Percentiles rank a stretch among this genome's conserved stretches.
These are phyloP conservation scores for Cotesia congregata DNA, from an alignment of 2,888 invertebrate genomes.

Conservation along the genomic window DNA sequence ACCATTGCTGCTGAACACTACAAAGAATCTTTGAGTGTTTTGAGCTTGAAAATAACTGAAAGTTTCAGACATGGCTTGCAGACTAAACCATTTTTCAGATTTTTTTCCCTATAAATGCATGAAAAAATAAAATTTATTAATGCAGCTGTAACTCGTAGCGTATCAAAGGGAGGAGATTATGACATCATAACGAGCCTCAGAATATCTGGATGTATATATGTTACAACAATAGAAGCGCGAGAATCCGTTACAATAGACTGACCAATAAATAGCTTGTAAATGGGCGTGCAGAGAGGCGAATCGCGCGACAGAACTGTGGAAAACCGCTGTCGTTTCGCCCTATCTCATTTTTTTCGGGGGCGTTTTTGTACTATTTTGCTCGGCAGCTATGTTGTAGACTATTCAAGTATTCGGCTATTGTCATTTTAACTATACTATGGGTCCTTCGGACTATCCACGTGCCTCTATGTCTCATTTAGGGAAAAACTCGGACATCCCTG, in stretches of 20 bases:
- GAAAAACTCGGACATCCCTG: slow-evolving; percentile 49
- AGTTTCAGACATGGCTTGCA: no score
- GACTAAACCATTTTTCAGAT: neutral
- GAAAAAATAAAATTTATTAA: slow-evolving; percentile 10
- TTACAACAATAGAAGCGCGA: slow-evolving; percentile 10
- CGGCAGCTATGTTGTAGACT: neutral
- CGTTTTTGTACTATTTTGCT: slow-evolving; percentile 9
- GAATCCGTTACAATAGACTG: slow-evolving; percentile 27
- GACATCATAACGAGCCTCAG: slow-evolving; percentile 19
- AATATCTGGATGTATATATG: neutral
- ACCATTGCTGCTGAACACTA: no score
- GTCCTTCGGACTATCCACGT: slow-evolving; percentile 41
- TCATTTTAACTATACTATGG: slow-evolving; percentile 21
- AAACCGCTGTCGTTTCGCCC: slow-evolving; percentile 5
- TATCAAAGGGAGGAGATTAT: slow-evolving; percentile 26
- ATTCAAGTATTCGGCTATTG: slow-evolving; percentile 8
- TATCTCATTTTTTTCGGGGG: slow-evolving; percentile 3
- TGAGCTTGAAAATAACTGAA: no score
- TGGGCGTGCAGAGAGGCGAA: slow-evolving; percentile 15
- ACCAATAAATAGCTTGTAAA: slow-evolving; percentile 27
- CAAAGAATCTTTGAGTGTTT: no score
- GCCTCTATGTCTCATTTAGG: slow-evolving; percentile 60
- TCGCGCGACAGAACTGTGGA: slow-evolving; percentile 24
- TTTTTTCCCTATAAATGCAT: neutral
- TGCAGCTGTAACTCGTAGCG: slow-evolving; percentile 23